These are phyloP conservation scores for Malacoctenus gilli DNA, from an alignment of 2,797 vertebrate genomes.

Conservation along the genomic window DNA sequence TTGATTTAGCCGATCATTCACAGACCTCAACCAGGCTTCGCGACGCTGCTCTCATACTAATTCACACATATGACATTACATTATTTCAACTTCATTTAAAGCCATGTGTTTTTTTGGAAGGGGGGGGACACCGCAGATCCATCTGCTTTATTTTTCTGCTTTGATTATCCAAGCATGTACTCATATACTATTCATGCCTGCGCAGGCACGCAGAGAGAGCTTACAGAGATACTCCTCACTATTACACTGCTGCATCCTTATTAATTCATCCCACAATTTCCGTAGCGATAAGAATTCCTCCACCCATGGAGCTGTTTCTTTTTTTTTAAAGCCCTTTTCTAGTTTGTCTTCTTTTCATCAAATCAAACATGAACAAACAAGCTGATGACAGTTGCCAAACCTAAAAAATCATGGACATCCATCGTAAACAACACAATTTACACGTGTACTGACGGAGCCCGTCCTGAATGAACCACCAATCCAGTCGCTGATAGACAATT, in stretches of 20 bases:
- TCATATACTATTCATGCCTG: constrained; percentile 3
- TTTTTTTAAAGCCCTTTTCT: background rate
- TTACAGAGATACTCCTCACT: too few species aligned
- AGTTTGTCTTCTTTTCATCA: background rate
- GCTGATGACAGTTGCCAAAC: background rate
- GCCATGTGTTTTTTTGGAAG: constrained; percentile 13
- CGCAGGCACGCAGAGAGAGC: too few species aligned
- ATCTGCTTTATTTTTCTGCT: constrained; percentile 56
- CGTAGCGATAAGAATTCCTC: too few species aligned
- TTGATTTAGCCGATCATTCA: constrained; percentile 63
- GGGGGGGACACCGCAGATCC: constrained; percentile 42
- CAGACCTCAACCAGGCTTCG: constrained; percentile 35
- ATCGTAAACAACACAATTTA: constrained; percentile 1
- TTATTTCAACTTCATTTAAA: constrained; percentile 58
- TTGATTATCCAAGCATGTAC: constrained; percentile 39
- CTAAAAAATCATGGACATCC: background rate
- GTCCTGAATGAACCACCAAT: background rate
- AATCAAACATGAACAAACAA: background rate
- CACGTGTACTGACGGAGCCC: background rate
- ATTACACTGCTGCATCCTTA: background rate
- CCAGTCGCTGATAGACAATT: background rate
- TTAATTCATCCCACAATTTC: too few species aligned
- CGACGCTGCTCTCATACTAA: constrained; percentile 35
- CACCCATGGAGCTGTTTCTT: background rate
- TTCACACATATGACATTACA: constrained; percentile 23